Evolutionary conservation across 2,113 vertebrate species (phyloP), one percentile per base, ranked within the genome.

Genomic region (Trachemys scripta): DNA sequence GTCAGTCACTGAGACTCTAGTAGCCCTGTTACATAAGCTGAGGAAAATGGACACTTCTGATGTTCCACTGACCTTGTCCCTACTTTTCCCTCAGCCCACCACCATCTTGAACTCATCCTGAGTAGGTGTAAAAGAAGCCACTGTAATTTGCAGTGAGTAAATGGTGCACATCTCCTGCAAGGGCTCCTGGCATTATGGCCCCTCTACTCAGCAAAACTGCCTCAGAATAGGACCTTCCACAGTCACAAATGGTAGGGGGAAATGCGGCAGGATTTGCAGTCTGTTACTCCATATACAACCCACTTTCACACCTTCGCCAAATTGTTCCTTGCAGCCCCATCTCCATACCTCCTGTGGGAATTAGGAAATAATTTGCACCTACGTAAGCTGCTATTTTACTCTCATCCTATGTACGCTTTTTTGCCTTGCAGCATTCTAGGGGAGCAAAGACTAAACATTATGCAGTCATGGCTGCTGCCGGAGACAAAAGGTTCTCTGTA

Each of bases 81-180:
- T 24, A n/a, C 1, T 10, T 82, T 87, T 72, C n/a, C 83, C 59
- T 90, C 5, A 35, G 16, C 50, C 14, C 31, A 57, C 7, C 0
- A 1, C 25, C 83, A 5, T 0, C 0, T 8, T 1, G 16, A 91
- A 42, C n/a, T 3, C 10, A 20, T 1, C 42, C 17, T 2, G 0
- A 25, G 50, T 20, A 50, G 38, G 3, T 82, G 29, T 4, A 0
- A 0, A 42, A 1, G 2, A 7, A 84, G 53, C 4, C 72, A 4
- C 3, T 2, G 1, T 0, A 1, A 38, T 10, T 17, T 22, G 50
- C 0, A 0, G n/a, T 14, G 35, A 38, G 6, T 10, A 14, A 22
- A 1, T 7, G 38, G 76, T 16, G 25, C 2, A 29, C 35, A 89
- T 50, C 22, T 0, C 24, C 76, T 16, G 20, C 2, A 56, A 24